phyloP scores from a whole-genome alignment of 2,888 invertebrate genomes.

The Epiblema foenella region DNA sequence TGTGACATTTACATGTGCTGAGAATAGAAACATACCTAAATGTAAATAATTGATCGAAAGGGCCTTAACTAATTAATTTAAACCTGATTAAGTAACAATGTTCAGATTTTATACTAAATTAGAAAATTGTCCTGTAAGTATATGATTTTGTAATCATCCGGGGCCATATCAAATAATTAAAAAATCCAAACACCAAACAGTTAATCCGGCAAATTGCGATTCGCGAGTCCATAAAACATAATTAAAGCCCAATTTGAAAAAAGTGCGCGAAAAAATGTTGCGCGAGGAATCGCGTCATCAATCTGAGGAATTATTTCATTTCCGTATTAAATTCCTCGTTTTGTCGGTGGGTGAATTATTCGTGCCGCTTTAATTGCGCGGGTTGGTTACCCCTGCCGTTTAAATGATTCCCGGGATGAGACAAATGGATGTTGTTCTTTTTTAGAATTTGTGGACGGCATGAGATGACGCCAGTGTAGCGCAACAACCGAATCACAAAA shows the following conservation, averaged over 20 bases:
- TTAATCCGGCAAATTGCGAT: constrained; percentile 81
- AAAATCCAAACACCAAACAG: constrained; percentile 54
- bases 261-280: constrained; percentile 66
- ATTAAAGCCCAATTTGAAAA: constrained; percentile 80
- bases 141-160: constrained; percentile 49
- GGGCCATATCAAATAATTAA: constrained; percentile 13
- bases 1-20: too few relatives aligned
- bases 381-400: constrained; percentile 70
- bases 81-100: too few relatives aligned
- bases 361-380: constrained; percentile 77
- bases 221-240: constrained; percentile 81
- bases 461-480: neutral
- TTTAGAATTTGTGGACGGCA: constrained; percentile 30
- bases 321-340: constrained; percentile 83
- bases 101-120: too few relatives aligned
- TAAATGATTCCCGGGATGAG: constrained; percentile 52
- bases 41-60: too few relatives aligned
- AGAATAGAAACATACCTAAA: too few relatives aligned
- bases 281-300: constrained; percentile 71
- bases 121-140: too few relatives aligned
- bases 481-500: constrained; percentile 1
- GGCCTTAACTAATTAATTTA: too few relatives aligned
- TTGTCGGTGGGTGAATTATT: constrained; percentile 82
- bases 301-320: constrained; percentile 84
- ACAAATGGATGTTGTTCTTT: constrained; percentile 38